Base-by-base conservation (phyloP, 2,797 vertebrate genomes). In the Dromococcyx pavoninus region DNA sequence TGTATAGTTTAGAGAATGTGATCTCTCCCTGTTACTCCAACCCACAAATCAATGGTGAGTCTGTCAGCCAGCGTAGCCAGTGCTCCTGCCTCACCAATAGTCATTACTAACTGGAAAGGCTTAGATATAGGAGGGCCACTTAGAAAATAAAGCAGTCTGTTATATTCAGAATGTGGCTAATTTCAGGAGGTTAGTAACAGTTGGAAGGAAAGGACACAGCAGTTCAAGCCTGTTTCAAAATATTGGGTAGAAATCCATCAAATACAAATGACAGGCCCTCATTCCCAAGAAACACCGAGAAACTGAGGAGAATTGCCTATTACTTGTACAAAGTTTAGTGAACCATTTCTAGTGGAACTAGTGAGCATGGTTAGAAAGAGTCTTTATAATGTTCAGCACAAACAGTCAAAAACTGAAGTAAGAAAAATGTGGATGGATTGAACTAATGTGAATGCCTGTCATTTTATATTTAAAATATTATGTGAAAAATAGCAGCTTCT, bases 1-100 rank as follows among this genome's bases (percentile, higher is more conserved):
- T 0, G 0, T 11, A 1, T 24, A 23, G 23, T 78, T 78, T 37
- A 77, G 18, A 33, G 33, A 76, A 46, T 0, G 1, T 19, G 30
- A 24, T n/a, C 50, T 65, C 32, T 62, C 39, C 28, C 53, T 61
- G 16, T 8, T 74, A 32, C 32, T 83, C 41, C 50, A 57, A 2
- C 65, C 21, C 48, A 58, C 39, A 64, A 18, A 58, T 37, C 54
- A 56, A 19, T 0, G 6, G 23, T 60, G 75, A 48, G 57, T 50
- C 76, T 88, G 28, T n/a, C 1, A 7, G 10, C 41, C 54, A 78
- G 21, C 86, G 88, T 77, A 53, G 58, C 23, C 61, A 37, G 3
- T 1, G 15, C 48, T 78, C 4, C 46, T 64, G 57, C 69, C 11
- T 16, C 15, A 5, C 66, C 62, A 35, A 50, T 8, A 54, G 0